Evolutionary conservation across 2,888 invertebrate species (phyloP), one percentile per base, ranked within the genome.

Genomic region (Scaptomyza parva): DNA sequence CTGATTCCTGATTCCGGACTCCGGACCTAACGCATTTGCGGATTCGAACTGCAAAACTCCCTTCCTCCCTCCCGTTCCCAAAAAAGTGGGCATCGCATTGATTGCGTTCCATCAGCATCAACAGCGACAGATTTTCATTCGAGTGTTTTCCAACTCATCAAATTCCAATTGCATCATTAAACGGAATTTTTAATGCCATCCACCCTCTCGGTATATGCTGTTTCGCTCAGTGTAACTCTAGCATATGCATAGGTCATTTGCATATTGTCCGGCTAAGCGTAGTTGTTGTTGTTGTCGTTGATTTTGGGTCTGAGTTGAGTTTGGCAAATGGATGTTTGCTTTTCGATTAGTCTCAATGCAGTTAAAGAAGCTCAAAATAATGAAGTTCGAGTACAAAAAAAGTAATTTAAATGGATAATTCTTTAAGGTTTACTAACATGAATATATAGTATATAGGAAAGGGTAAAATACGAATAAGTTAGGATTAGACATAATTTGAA

Each of bases 131-230:
- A 61, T 52, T 64, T 51, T 33, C 53, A 64, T 66, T 70, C 86
- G 83, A 33, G 33, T 33, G 72, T 87, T 87, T 86, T 81, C 78
- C 85, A 76, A 77, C 76, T 85, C 82, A 89, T 86, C 85, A 89
- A 88, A 89, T 83, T 86, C 78, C 74, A 78, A 84, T 84, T 88
- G 85, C 81, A 88, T 83, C 88, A 89, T 89, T 89, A 89, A 89
- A 89, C 77, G 71, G 89, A 89, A 89, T 89, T 87, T 83, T 86
- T 79, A 84, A 89, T 89, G 80, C 44, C 28, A 48, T 20, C 28
- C 39, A 26, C 8, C 50, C 30, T 3, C 3, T 3, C 3, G 12
- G 2, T n/a, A 0, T 5, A 2, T 14, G 5, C 33, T 8, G 37
- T 70, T 40, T 57, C 51, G 28, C 51, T 45, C 57, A 52, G 63